Percentiles rank a stretch among this genome's conserved stretches.
phyloP scores from a whole-genome alignment of 2,113 vertebrate genomes.

The Acrocephalus arundinaceus region DNA sequence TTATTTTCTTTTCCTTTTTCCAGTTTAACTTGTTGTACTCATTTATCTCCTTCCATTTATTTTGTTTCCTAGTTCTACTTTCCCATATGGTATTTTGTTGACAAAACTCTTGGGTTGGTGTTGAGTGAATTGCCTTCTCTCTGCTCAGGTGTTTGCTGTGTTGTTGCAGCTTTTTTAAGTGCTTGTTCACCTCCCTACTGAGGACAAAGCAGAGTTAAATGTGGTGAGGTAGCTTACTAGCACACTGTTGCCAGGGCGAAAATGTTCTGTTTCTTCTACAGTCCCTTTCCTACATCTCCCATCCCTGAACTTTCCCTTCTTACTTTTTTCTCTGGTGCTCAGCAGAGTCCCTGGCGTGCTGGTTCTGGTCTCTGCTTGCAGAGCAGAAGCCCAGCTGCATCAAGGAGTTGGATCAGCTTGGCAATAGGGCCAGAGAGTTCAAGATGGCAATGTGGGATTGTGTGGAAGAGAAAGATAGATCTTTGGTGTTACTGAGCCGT shows the following conservation, averaged over 20 bases:
- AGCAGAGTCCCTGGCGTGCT: rapidly evolving
- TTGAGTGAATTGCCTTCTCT: not conserved
- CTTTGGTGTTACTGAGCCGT: not conserved
- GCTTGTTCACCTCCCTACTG: not conserved
- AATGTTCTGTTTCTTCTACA: not conserved
- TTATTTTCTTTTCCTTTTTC: not conserved
- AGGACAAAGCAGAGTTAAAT: not conserved
- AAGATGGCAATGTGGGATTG: rapidly evolving
- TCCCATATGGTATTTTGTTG: not conserved
- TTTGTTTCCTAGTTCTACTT: not conserved
- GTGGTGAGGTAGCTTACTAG: not conserved
- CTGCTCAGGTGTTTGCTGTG: not conserved
- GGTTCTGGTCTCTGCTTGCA: not conserved
- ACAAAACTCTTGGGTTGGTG: not conserved
- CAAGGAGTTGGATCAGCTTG: not conserved
- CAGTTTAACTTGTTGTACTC: not conserved
- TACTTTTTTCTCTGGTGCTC: not conserved
- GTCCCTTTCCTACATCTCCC: not conserved
- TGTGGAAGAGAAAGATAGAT: not conserved
- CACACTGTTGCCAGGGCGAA: not conserved
- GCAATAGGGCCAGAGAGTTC: not conserved
- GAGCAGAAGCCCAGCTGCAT: not conserved
- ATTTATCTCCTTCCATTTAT: not conserved
- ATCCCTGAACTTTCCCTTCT: not conserved
- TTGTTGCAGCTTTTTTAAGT: not conserved